Conservation (phyloP, 2,113 vertebrate species). For the Phyllostomus discolor region DNA sequence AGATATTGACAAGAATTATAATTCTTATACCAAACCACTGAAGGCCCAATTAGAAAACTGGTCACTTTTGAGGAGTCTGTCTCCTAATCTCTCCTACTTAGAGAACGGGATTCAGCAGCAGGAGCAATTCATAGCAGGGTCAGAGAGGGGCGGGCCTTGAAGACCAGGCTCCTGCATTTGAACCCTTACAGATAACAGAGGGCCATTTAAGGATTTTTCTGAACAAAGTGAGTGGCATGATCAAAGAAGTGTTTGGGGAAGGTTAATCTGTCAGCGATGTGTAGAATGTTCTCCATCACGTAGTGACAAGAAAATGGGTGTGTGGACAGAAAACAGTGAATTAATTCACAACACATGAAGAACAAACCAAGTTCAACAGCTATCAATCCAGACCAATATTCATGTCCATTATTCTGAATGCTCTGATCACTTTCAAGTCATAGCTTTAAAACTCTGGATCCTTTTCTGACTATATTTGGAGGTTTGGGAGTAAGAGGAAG, state of each 20-base stretch:
- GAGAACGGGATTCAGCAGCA: background rate
- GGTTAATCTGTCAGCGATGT: background rate
- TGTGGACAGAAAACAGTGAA: slow-evolving; percentile 19
- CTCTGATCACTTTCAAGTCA: background rate
- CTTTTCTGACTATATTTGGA: background rate
- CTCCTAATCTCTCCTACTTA: background rate
- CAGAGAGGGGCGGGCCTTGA: background rate
- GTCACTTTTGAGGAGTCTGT: background rate
- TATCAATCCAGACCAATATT: background rate
- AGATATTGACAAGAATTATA: slow-evolving; percentile 56
- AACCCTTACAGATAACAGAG: background rate
- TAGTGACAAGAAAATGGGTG: slow-evolving; percentile 28
- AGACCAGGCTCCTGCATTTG: background rate
- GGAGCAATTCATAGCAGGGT: background rate
- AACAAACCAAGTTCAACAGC: background rate
- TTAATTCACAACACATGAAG: background rate
- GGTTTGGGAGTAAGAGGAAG: background rate
- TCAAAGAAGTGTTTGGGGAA: background rate
- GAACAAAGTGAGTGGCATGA: background rate
- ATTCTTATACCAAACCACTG: slow-evolving; percentile 22
- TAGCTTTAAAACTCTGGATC: background rate
- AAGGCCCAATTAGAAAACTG: slow-evolving; percentile 56
- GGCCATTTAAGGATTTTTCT: background rate
- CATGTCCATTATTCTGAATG: background rate
- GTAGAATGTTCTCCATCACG: background rate